A percentile compares a stretch with the other conserved stretches of the same genome.
These are phyloP conservation scores for Druon quercuslanigerum DNA, from an alignment of 1,140 invertebrate genomes.

Conservation along the genomic window DNA sequence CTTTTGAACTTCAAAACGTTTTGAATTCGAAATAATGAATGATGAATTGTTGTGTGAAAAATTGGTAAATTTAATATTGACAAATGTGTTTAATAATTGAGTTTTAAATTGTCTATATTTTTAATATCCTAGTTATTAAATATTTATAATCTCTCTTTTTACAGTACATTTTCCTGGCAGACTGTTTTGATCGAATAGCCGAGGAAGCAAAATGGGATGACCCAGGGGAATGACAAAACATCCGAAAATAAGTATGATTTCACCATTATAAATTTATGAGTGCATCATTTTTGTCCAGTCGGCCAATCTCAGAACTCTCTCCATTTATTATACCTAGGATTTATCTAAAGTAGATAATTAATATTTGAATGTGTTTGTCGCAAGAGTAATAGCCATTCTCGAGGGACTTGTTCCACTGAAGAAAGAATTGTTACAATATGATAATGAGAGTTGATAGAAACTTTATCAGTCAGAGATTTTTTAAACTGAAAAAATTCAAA, in stretches of 20 bases:
- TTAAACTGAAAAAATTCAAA: not conserved
- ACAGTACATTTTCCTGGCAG: conserved; percentile 93
- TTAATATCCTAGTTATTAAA: conserved; percentile 33
- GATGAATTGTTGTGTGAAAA: too few species aligned
- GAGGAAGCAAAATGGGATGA: conserved; percentile 91
- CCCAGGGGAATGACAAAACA: conserved; percentile 80
- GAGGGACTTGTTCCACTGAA: not conserved
- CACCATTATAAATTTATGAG: conserved; percentile 40
- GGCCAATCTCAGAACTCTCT: not conserved
- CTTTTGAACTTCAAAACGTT: too few species aligned
- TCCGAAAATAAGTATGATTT: conserved; percentile 54
- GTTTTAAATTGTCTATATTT: not conserved
- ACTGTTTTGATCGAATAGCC: conserved; percentile 95
- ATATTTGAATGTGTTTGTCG: too few species aligned
- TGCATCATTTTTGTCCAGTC: conserved; percentile 34
- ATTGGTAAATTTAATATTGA: too few species aligned
- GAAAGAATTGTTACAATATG: conserved; percentile 4
- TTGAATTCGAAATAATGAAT: too few species aligned
- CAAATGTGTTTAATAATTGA: too few species aligned
- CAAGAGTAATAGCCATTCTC: too few species aligned
- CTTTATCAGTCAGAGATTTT: not conserved
- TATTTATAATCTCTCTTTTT: conserved; percentile 67
- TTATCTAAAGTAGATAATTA: too few species aligned
- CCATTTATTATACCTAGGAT: not conserved
- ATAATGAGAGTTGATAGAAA: not conserved